Percentiles rank a stretch among this genome's conserved stretches.
Evolutionary conservation across 2,888 invertebrate genomes (phyloP).

Genomic region (Cryptosula pallasiana): DNA sequence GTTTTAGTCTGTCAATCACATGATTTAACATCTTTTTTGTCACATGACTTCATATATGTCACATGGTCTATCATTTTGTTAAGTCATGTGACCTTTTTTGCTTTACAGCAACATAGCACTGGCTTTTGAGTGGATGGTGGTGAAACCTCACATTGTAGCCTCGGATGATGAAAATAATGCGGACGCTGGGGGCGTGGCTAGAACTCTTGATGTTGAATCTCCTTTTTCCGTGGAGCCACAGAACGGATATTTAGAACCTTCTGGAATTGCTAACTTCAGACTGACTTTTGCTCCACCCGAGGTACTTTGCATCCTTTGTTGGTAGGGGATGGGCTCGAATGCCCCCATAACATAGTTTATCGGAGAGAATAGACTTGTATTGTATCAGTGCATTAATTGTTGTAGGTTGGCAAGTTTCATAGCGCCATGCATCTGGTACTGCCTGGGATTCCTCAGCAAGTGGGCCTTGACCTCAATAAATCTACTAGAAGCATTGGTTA

Average conservation of each 20-base stretch:
- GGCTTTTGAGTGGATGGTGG: constrained; percentile 48
- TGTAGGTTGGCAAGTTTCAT: constrained; percentile 43
- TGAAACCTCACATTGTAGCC: constrained; percentile 40
- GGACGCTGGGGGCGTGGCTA: constrained; percentile 25
- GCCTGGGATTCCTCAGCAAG: constrained; percentile 39
- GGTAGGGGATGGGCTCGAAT: too few species aligned
- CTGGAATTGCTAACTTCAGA: constrained; percentile 37
- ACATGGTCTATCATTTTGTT: too few species aligned
- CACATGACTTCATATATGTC: too few species aligned
- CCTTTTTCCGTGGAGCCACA: constrained; percentile 48
- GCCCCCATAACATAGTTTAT: too few species aligned
- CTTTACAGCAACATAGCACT: constrained; percentile 41
- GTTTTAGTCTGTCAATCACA: too few species aligned
- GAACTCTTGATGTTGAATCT: constrained; percentile 43
- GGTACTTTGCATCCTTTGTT: too few species aligned
- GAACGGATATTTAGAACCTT: constrained; percentile 37
- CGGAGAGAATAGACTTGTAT: too few species aligned
- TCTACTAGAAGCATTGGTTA: constrained; percentile 15
- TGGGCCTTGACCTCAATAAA: constrained; percentile 15
- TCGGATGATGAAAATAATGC: constrained; percentile 30
- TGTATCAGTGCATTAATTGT: background rate
- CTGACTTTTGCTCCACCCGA: constrained; percentile 49
- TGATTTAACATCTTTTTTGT: too few species aligned
- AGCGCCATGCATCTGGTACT: constrained; percentile 47
- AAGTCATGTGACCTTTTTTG: too few species aligned